A percentile compares a stretch with the other conserved stretches of the same genome.
Evolutionary conservation across 2,888 invertebrate genomes (phyloP).

Genomic region (Mactromeris polynyma): DNA sequence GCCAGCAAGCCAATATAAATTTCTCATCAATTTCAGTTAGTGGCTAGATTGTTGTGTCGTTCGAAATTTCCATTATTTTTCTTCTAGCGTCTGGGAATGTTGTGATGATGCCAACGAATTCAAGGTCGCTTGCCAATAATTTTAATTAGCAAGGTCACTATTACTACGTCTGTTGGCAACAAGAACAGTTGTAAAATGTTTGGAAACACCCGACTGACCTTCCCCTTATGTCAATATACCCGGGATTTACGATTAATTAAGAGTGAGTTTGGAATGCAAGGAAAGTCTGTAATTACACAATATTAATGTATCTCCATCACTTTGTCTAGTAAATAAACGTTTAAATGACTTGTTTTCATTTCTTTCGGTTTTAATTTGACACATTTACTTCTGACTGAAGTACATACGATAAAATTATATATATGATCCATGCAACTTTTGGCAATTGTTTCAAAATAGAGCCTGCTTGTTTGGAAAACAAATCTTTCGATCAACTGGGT

Average conservation of each 20-base stretch:
- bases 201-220: slow-evolving; percentile 5
- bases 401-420: not conserved
- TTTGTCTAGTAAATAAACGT: not conserved
- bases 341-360: not conserved
- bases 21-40: no score
- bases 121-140: not conserved
- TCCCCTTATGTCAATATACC: not conserved
- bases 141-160: slow-evolving; percentile 5
- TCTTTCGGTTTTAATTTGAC: not conserved
- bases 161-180: not conserved
- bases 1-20: no score
- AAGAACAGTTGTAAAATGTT: not conserved
- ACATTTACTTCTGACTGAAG: not conserved
- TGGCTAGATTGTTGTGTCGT: not conserved
- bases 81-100: slow-evolving; percentile 1
- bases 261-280: not conserved
- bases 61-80: not conserved
- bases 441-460: no score
- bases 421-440: no score
- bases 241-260: not conserved
- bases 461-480: no score
- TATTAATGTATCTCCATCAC: not conserved
- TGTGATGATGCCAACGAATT: not conserved
- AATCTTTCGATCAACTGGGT: no score
- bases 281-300: not conserved